These are phyloP conservation scores for Zonitis immaculata DNA, from an alignment of 2,888 invertebrate genomes.

Conservation along the genomic window DNA sequence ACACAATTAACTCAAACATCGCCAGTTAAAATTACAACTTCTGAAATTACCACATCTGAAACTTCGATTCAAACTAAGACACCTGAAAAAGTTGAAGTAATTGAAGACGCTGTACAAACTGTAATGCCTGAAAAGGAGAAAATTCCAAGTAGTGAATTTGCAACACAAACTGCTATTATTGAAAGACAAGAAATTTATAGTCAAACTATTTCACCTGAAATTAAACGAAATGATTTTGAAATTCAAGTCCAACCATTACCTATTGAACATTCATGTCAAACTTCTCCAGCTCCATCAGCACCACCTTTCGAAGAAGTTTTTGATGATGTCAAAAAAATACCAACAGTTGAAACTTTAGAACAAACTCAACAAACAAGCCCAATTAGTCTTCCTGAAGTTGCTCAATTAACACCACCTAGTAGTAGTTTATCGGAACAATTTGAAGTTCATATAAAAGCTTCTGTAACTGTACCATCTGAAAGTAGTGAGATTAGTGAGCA, in stretches of 20 bases:
- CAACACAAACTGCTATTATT: slow-evolving; percentile 41
- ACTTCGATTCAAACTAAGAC: slow-evolving; percentile 48
- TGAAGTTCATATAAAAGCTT: slow-evolving; percentile 59
- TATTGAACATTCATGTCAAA: slow-evolving; percentile 50
- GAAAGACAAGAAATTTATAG: slow-evolving; percentile 40
- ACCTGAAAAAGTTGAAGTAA: slow-evolving; percentile 37
- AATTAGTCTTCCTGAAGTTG: slow-evolving; percentile 44
- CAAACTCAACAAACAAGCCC: slow-evolving; percentile 57
- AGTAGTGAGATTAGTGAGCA: slow-evolving; percentile 21
- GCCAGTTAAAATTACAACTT: slow-evolving; percentile 27
- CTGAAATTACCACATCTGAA: slow-evolving; percentile 41
- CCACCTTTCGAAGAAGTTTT: slow-evolving; percentile 29
- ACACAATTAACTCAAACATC: slow-evolving; percentile 51
- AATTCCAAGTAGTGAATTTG: slow-evolving; percentile 37
- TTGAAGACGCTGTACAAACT: slow-evolving; percentile 43
- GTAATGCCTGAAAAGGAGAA: slow-evolving; percentile 33
- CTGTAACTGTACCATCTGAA: slow-evolving; percentile 53
- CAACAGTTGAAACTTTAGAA: slow-evolving; percentile 42
- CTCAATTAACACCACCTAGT: slow-evolving; percentile 24
- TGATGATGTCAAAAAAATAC: slow-evolving; percentile 11
- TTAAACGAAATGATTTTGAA: slow-evolving; percentile 34
- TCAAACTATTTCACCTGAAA: slow-evolving; percentile 48
- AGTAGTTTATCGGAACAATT: slow-evolving; percentile 43
- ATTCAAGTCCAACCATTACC: slow-evolving; percentile 33
- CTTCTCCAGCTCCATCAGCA: slow-evolving; percentile 49